A percentile compares a stretch with the other conserved stretches of the same genome.
These are phyloP conservation scores for Sinotaia quadrata DNA, from an alignment of 2,888 invertebrate genomes.

Conservation along the genomic window DNA sequence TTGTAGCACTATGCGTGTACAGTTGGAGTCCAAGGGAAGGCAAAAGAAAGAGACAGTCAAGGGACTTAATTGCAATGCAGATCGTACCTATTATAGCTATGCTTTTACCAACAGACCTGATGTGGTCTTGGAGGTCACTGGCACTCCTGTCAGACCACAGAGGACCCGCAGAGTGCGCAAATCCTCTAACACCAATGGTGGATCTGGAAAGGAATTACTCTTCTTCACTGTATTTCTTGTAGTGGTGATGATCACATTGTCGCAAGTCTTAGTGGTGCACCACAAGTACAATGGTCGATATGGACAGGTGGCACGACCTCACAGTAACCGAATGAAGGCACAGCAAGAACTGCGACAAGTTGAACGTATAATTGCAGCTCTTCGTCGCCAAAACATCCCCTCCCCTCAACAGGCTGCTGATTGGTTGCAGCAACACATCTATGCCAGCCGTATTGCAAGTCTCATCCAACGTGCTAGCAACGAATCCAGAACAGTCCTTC, in stretches of 20 bases:
- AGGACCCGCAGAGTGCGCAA: conserved; percentile 9
- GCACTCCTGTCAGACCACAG: not conserved
- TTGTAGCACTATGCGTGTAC: too few species aligned
- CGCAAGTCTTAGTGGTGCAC: conserved; percentile 37
- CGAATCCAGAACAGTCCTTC: conserved; percentile 5
- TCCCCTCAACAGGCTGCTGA: conserved; percentile 25
- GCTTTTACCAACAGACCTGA: conserved; percentile 3
- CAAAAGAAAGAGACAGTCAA: too few species aligned
- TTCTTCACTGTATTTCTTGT: conserved; percentile 34
- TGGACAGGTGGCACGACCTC: conserved; percentile 22
- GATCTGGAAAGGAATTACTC: conserved; percentile 32
- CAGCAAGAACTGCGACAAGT: conserved; percentile 37
- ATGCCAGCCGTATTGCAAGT: conserved; percentile 23
- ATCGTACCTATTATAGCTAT: conserved; percentile 5
- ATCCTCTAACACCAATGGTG: not conserved
- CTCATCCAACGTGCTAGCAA: conserved; percentile 28
- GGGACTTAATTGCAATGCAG: too few species aligned
- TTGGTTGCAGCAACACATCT: conserved; percentile 29
- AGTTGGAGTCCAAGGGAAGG: too few species aligned
- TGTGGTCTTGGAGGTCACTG: not conserved
- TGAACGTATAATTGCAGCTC: conserved; percentile 33
- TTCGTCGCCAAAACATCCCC: conserved; percentile 34
- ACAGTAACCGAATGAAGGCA: conserved; percentile 19
- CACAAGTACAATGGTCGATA: conserved; percentile 37
- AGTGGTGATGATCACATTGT: conserved; percentile 36